phyloP scores from a whole-genome alignment of 2,888 invertebrate genomes.

The Lithophane semibrunnea region DNA sequence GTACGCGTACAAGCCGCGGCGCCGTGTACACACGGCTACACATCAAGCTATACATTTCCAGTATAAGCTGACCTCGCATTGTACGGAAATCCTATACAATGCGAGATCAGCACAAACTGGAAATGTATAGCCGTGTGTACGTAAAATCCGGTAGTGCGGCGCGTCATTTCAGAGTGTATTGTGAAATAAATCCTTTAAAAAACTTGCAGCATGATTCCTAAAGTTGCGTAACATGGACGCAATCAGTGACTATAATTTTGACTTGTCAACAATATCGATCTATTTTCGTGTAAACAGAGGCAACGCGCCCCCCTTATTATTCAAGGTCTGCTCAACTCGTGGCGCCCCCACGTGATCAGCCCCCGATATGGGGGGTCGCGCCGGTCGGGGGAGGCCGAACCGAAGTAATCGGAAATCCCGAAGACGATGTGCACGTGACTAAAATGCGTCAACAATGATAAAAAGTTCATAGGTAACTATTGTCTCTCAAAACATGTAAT shows the following conservation, averaged over 20 bases:
- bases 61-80: too few species aligned
- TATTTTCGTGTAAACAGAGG: background rate
- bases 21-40: too few species aligned
- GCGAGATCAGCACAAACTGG: too few species aligned
- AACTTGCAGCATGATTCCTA: conserved; percentile 2
- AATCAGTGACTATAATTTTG: background rate
- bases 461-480: too few species aligned
- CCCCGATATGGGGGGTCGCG: background rate
- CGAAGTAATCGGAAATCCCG: background rate
- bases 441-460: conserved; percentile 1
- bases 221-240: conserved; percentile 15
- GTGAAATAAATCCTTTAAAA: background rate
- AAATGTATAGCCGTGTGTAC: too few species aligned
- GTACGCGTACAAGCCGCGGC: too few species aligned
- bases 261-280: conserved; percentile 1
- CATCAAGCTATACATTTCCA: too few species aligned
- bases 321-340: background rate
- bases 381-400: background rate
- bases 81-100: too few species aligned
- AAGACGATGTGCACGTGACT: conserved; percentile 22
- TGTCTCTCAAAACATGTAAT: too few species aligned
- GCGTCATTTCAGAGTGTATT: background rate
- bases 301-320: background rate
- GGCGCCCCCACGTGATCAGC: background rate
- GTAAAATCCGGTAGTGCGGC: too few species aligned